Conservation (phyloP, 2,797 vertebrate species). For the Poeciliopsis paucimaculata region DNA sequence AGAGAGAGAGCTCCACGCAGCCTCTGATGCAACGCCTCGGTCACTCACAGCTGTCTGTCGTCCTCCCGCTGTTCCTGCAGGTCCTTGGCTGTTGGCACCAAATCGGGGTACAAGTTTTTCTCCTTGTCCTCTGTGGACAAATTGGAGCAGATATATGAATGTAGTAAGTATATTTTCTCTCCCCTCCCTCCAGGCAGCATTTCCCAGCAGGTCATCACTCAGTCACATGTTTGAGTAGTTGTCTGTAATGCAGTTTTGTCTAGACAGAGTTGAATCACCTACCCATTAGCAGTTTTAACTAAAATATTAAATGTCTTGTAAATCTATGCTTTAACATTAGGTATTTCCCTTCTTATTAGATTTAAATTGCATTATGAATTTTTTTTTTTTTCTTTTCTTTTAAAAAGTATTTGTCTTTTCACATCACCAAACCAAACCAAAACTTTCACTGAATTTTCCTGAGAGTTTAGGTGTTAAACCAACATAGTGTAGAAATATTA, state of each 20-base stretch:
- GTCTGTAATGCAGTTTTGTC: conserved; percentile 1
- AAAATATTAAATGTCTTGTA: conserved; percentile 24
- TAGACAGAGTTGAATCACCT: conserved; percentile 5
- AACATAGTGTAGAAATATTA: background rate
- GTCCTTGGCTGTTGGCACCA: conserved; percentile 97
- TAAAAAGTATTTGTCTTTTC: background rate
- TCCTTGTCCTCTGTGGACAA: conserved; percentile 98
- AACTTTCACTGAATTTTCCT: too few species aligned
- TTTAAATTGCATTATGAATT: background rate
- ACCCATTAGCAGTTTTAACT: conserved; percentile 34
- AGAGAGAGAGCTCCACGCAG: background rate
- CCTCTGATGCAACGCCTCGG: background rate
- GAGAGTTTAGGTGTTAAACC: background rate
- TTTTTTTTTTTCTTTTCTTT: background rate
- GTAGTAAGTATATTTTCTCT: conserved; percentile 88
- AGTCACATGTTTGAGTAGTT: background rate
- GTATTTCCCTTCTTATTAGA: background rate
- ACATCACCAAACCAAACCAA: background rate
- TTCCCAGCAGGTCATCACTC: background rate
- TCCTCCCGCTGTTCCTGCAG: conserved; percentile 64
- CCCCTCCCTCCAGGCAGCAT: background rate
- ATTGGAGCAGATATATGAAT: conserved; percentile 99
- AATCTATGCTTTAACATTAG: background rate
- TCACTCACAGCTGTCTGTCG: conserved; percentile 8
- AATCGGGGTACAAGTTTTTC: conserved; percentile 99